Conservation (phyloP, 2,888 invertebrate species). For the Eulithis prunata region DNA sequence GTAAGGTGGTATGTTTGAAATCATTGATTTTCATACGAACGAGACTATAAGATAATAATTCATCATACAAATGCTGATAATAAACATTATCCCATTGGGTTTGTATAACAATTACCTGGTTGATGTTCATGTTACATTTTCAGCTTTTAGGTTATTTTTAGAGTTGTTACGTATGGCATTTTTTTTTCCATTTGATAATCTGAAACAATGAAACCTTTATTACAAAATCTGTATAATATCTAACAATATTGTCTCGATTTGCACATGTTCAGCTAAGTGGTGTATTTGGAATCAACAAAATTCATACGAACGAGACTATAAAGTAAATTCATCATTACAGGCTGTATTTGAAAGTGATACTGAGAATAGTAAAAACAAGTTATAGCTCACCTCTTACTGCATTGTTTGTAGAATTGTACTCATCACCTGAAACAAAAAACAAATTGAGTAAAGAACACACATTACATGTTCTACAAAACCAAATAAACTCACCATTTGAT, state of each 20-base stretch:
- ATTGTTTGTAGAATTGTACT: slow-evolving; percentile 9
- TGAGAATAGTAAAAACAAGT: background rate
- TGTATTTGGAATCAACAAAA: slow-evolving; percentile 28
- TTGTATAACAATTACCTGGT: background rate
- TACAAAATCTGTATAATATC: background rate
- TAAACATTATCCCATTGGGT: background rate
- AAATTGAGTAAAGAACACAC: slow-evolving; percentile 75
- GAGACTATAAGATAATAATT: slow-evolving; percentile 64
- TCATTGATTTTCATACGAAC: slow-evolving; percentile 73
- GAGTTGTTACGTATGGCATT: background rate
- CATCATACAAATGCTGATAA: slow-evolving; percentile 53
- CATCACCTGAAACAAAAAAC: slow-evolving; percentile 68
- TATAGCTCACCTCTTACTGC: slow-evolving; percentile 26
- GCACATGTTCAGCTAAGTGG: slow-evolving; percentile 26
- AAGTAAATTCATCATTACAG: slow-evolving; percentile 41
- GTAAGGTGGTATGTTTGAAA: slow-evolving; percentile 52
- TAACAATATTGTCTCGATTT: background rate
- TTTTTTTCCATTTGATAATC: background rate
- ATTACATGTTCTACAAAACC: slow-evolving; percentile 57
- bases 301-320: slow-evolving; percentile 36
- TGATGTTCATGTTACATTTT: background rate
- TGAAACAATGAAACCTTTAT: slow-evolving; percentile 9
- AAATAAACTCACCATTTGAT: slow-evolving; percentile 69
- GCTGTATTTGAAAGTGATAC: background rate
- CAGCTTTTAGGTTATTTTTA: background rate